A percentile compares a stretch with the other conserved stretches of the same genome.
These are phyloP conservation scores for Prietella phreatophila DNA, from an alignment of 2,113 vertebrate genomes.

Conservation along the genomic window DNA sequence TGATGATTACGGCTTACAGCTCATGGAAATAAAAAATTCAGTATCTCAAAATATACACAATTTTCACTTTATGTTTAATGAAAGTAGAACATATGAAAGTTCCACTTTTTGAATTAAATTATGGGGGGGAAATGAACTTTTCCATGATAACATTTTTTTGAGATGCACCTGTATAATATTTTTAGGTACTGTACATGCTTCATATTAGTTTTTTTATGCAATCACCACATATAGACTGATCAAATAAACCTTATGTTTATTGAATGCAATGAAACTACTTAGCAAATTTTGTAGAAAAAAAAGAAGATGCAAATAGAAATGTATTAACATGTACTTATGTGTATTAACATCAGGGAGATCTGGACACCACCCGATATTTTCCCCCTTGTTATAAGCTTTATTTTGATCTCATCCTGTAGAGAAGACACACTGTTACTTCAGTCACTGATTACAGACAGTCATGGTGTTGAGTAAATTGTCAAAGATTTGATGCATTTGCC, in stretches of 20 bases:
- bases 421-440: conserved; percentile 53
- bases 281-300: neutral
- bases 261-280: neutral
- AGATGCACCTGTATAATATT: too few relatives aligned
- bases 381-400: conserved; percentile 61
- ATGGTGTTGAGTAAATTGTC: neutral
- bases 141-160: too few relatives aligned
- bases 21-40: too few relatives aligned
- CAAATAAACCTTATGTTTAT: neutral
- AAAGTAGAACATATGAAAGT: too few relatives aligned
- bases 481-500: neutral
- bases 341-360: neutral
- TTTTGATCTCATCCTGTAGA: conserved; percentile 63
- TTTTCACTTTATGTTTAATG: too few relatives aligned
- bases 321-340: neutral
- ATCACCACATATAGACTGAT: neutral
- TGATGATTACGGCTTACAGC: too few relatives aligned
- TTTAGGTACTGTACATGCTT: neutral
- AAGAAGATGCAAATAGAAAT: neutral
- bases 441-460: conserved; percentile 17
- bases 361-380: conserved; percentile 16
- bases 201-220: neutral
- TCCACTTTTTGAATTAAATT: too few relatives aligned
- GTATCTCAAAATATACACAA: too few relatives aligned
- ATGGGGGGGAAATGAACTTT: too few relatives aligned